phyloP scores from a whole-genome alignment of 2,797 vertebrate genomes.

The Hoplostethus atlanticus region DNA sequence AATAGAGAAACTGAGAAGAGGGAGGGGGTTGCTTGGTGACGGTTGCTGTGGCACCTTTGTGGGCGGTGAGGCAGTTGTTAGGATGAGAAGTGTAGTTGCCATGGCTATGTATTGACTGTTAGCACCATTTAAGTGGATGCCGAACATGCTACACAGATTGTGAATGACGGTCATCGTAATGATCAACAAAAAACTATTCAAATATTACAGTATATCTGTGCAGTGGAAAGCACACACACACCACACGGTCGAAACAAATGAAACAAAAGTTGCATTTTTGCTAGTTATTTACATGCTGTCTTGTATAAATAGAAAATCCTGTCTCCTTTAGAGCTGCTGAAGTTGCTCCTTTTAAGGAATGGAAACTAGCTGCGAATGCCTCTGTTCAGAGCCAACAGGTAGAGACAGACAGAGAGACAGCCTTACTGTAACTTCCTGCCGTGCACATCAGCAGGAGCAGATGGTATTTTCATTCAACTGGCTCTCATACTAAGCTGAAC shows the following conservation, averaged over 20 bases:
- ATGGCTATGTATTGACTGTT: constrained; percentile 80
- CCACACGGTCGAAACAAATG: not conserved
- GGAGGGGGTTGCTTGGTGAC: constrained; percentile 83
- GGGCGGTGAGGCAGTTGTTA: constrained; percentile 82
- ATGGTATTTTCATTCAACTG: constrained; percentile 64
- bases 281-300: not conserved
- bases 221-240: constrained; percentile 1
- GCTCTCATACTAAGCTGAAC: constrained; percentile 29
- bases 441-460: constrained; percentile 60
- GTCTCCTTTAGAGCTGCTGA: constrained; percentile 11
- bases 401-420: constrained; percentile 34
- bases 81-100: constrained; percentile 81
- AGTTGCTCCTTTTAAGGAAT: constrained; percentile 43
- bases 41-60: constrained; percentile 83
- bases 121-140: constrained; percentile 73
- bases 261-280: not conserved
- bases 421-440: constrained; percentile 37
- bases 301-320: constrained; percentile 11
- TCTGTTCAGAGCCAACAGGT: constrained; percentile 55
- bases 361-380: constrained; percentile 35
- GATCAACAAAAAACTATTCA: constrained; percentile 21
- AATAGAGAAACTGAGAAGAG: constrained; percentile 76
- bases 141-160: constrained; percentile 74
- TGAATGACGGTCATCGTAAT: constrained; percentile 67
- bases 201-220: constrained; percentile 4